These are phyloP conservation scores for Gobionotothen gibberifrons DNA, from an alignment of 2,797 vertebrate genomes.

Conservation along the genomic window DNA sequence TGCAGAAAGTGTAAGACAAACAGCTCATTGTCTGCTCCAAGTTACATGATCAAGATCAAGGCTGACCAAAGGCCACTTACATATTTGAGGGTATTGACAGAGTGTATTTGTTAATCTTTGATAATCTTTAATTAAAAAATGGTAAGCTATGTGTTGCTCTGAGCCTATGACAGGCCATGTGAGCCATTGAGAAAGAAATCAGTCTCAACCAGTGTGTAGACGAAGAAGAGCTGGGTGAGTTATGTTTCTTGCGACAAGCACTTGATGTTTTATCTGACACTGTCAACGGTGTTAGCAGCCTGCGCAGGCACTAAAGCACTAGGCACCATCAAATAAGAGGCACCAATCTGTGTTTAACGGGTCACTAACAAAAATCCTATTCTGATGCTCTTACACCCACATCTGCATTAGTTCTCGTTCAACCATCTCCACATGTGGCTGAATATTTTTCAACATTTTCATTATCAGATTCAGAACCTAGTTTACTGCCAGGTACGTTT, in stretches of 20 bases:
- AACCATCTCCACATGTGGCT: conserved; percentile 13
- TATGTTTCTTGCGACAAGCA: neutral
- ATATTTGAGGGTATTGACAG: neutral
- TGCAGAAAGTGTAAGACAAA: neutral
- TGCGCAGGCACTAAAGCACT: neutral
- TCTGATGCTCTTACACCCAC: neutral
- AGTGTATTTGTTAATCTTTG: neutral
- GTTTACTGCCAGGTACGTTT: neutral
- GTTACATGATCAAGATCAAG: neutral
- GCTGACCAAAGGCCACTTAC: neutral
- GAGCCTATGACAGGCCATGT: neutral
- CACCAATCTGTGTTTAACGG: neutral
- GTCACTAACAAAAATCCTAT: neutral
- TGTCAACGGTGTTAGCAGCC: conserved; percentile 12
- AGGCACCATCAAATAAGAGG: neutral
- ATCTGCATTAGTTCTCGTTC: neutral
- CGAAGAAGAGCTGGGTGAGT: too few species aligned
- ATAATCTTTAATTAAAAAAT: neutral
- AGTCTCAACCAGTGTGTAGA: neutral
- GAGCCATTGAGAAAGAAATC: neutral
- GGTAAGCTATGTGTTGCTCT: neutral
- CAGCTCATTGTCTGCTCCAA: neutral
- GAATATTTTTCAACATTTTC: neutral
- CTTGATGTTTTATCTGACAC: conserved; percentile 23
- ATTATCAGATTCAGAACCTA: too few species aligned